A percentile compares a stretch with the other conserved stretches of the same genome.
These are phyloP conservation scores for Drosophila algonquin DNA, from an alignment of 2,888 invertebrate genomes.

Conservation along the genomic window DNA sequence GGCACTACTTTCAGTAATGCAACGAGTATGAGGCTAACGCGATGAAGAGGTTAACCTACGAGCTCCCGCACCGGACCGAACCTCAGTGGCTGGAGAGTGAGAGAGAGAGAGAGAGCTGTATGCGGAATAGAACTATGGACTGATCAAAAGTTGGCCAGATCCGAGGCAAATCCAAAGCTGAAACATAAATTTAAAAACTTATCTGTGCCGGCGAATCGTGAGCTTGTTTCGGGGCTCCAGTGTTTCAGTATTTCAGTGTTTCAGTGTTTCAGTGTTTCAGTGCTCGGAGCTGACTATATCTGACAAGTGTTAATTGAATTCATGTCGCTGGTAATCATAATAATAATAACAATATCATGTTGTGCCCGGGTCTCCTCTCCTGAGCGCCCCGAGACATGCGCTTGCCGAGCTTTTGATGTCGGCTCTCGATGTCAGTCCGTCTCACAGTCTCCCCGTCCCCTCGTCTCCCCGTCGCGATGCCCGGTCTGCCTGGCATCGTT, in stretches of 20 bases:
- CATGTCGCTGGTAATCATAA: slow-evolving; percentile 83
- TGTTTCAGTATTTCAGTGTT: slow-evolving; percentile 20
- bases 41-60: slow-evolving; percentile 14
- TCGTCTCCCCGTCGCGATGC: background rate
- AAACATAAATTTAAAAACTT: slow-evolving; percentile 70
- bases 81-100: too few relatives aligned
- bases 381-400: slow-evolving; percentile 70
- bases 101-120: background rate
- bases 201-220: slow-evolving; percentile 70
- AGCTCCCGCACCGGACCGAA: background rate
- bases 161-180: slow-evolving; percentile 12
- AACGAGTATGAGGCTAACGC: background rate
- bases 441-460: background rate
- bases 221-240: slow-evolving; percentile 51
- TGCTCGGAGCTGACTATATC: slow-evolving; percentile 66
- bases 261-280: slow-evolving; percentile 20
- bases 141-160: slow-evolving; percentile 56
- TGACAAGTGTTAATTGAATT: slow-evolving; percentile 84
- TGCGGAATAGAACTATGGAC: slow-evolving; percentile 9
- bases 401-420: slow-evolving; percentile 75
- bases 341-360: slow-evolving; percentile 82
- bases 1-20: background rate
- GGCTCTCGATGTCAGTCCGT: slow-evolving; percentile 53
- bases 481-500: slow-evolving; percentile 73
- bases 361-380: slow-evolving; percentile 57